phyloP scores from a whole-genome alignment of 2,113 vertebrate genomes.

The Carollia perspicillata region DNA sequence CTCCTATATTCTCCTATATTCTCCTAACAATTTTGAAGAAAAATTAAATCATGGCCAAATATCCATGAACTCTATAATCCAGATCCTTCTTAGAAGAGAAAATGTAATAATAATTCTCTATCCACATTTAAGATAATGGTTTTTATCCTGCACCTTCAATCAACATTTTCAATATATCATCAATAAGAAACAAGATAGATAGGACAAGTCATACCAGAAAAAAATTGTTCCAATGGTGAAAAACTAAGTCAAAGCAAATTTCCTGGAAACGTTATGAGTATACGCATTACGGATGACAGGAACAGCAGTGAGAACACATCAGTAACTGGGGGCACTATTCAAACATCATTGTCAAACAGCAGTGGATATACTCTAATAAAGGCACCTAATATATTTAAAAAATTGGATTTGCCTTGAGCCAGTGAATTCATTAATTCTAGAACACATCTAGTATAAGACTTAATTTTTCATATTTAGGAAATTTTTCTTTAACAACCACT shows the following conservation, averaged over 20 bases:
- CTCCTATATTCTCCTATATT: not conserved
- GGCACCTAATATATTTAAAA: not conserved
- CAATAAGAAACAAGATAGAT: not conserved
- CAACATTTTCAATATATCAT: not conserved
- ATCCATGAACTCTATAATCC: not conserved
- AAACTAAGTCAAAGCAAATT: constrained; percentile 17
- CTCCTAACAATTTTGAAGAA: not conserved
- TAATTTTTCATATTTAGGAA: not conserved
- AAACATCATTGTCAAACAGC: not conserved
- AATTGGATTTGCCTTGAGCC: not conserved
- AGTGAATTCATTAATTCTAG: not conserved
- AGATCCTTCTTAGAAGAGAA: not conserved
- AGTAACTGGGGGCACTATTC: not conserved
- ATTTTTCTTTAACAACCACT: not conserved
- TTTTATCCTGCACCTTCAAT: not conserved
- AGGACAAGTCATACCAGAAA: not conserved
- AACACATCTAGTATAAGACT: not conserved
- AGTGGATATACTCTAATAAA: not conserved
- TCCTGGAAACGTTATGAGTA: not conserved
- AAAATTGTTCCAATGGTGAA: not conserved
- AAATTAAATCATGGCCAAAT: not conserved
- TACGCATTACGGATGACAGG: not conserved
- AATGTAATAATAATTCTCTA: not conserved
- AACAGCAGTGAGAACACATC: not conserved
- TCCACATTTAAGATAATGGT: not conserved